Evolutionary conservation across 2,113 vertebrate genomes (phyloP), one percentile per base, ranked within the genome.

Genomic region (Psittacara wagleri): DNA sequence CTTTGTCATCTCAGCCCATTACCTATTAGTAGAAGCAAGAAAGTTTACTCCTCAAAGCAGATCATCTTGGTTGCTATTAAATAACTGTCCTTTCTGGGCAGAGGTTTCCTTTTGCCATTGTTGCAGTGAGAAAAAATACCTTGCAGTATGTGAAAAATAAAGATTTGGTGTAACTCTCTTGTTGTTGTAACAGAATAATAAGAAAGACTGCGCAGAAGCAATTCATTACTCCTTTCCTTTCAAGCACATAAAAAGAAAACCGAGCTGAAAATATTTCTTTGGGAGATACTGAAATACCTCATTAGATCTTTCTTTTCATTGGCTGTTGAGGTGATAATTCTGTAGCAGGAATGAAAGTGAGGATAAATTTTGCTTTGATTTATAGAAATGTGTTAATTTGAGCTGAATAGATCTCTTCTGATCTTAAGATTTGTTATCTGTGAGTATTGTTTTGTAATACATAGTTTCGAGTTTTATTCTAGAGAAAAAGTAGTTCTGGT

Each of bases 351-450:
- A 85, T 5, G 72, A 90, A 93, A 31, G 90, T 54, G 83, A 90
- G 83, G 90, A 68, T 95, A 77, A 75, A 61, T 78, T 91, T 93
- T 95, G n/a, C 94, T 96, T 96, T 96, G 90, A 96, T 96, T 96
- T 96, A 31, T 59, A 68, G 68, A 68, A 96, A 97, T 63, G 93
- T 93, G 93, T 96, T 96, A 96, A 96, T 96, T 96, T 97, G 85
- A 92, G 55, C 83, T 10, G 64, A 91, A 79, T n/a, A 59, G 63
- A 74, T 92, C 10, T 89, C 94, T 90, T 90, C 66, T 95, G 88
- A 90, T 95, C 76, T 86, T 86, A 72, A 5, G 75, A n/a, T 94
- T 93, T 83, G 35, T 81, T 83, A 59, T 93, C 59, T 77, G 23
- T 67, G 90, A 78, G 39, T 79, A 75, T 49, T 85, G 54, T 68